These are phyloP conservation scores for Lethrus apterus DNA, from an alignment of 1,140 invertebrate species.

Conservation along the genomic window DNA sequence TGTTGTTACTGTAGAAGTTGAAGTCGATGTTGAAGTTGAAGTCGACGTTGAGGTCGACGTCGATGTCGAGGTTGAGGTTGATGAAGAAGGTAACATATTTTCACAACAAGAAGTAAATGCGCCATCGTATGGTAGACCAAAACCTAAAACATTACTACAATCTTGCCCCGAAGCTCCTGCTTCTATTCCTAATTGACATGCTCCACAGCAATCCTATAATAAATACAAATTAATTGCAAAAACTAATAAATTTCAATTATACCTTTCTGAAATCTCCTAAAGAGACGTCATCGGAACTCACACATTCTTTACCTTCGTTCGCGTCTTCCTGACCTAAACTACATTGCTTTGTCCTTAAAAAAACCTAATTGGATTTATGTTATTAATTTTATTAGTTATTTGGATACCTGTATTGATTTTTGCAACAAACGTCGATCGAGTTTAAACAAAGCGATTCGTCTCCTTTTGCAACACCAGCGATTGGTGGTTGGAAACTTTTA, in stretches of 20 bases:
- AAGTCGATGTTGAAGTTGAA: slow-evolving; percentile 13
- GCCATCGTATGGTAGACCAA: slow-evolving; percentile 27
- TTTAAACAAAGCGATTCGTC: slow-evolving; percentile 30
- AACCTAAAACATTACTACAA: slow-evolving; percentile 24
- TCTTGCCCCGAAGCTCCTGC: slow-evolving; percentile 17
- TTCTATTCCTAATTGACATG: slow-evolving; percentile 32
- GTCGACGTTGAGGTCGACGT: slow-evolving; percentile 22
- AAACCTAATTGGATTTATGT: not conserved
- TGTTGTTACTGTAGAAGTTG: slow-evolving; percentile 1
- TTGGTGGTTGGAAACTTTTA: slow-evolving; percentile 26
- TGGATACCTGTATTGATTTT: slow-evolving; percentile 27
- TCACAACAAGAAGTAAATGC: slow-evolving; percentile 32
- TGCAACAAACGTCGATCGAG: slow-evolving; percentile 33
- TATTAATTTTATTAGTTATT: slow-evolving; percentile 6
- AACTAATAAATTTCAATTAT: slow-evolving; percentile 6
- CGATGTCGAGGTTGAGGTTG: slow-evolving; percentile 18
- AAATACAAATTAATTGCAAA: slow-evolving; percentile 4
- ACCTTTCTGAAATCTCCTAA: slow-evolving; percentile 17
- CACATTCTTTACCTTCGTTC: slow-evolving; percentile 14
- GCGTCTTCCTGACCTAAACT: slow-evolving; percentile 24
- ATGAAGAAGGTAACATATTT: slow-evolving; percentile 17
- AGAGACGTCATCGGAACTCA: not conserved
- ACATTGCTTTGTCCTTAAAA: slow-evolving; percentile 26
- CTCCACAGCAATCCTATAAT: slow-evolving; percentile 34
- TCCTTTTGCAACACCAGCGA: slow-evolving; percentile 23